These are phyloP conservation scores for Atrichornis clamosus DNA, from an alignment of 2,113 vertebrate species.

Conservation along the genomic window DNA sequence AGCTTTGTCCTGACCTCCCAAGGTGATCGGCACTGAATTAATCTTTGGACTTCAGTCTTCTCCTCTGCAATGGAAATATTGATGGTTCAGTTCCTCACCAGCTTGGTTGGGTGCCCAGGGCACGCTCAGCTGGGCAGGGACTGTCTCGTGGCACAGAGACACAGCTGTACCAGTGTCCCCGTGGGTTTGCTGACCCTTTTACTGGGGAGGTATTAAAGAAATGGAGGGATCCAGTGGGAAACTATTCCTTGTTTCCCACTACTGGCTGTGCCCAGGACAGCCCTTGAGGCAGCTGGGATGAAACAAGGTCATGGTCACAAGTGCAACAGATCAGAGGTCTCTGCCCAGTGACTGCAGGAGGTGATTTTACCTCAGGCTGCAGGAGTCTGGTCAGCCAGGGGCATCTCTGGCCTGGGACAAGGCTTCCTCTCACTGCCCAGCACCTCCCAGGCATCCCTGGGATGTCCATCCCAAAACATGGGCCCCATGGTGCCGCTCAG, in stretches of 20 bases:
- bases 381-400: accelerated
- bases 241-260: not conserved
- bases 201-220: not conserved
- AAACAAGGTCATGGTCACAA: not conserved
- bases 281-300: not conserved
- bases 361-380: not conserved
- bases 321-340: not conserved
- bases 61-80: not conserved
- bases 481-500: accelerated
- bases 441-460: not conserved
- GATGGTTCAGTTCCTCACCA: not conserved
- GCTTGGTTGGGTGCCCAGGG: not conserved
- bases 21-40: not conserved
- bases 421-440: not conserved
- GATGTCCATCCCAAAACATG: accelerated
- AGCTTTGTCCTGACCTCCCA: not conserved
- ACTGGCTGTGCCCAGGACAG: not conserved
- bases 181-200: accelerated
- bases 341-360: not conserved
- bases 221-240: not conserved
- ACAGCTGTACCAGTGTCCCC: not conserved
- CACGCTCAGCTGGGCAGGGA: not conserved
- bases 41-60: not conserved
- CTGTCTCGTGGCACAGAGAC: not conserved
- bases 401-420: not conserved